phyloP scores from a whole-genome alignment of 2,888 invertebrate genomes.

The Acrobasis consociella region DNA sequence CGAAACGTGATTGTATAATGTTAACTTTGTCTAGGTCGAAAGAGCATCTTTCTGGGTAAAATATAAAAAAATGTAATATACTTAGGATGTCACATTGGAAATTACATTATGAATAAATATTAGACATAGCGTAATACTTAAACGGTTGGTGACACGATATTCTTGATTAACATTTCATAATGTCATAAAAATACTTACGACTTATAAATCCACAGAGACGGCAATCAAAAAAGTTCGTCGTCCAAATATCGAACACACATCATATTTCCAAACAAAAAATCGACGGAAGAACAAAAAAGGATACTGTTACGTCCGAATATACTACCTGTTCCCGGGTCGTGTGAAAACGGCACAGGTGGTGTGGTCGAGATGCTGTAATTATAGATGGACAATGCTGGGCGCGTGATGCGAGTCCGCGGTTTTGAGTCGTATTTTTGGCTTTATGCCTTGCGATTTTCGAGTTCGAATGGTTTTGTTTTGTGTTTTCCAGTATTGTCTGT shows the following conservation, averaged over 20 bases:
- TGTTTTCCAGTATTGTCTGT: neutral
- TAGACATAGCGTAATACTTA: too few species aligned
- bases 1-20: too few species aligned
- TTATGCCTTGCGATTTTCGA: slow-evolving; percentile 7
- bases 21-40: too few species aligned
- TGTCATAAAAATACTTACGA: neutral
- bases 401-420: slow-evolving; percentile 63
- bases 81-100: too few species aligned
- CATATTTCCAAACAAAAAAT: slow-evolving; percentile 27
- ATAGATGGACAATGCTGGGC: slow-evolving; percentile 64
- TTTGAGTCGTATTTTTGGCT: slow-evolving; percentile 29
- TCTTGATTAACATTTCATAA: neutral
- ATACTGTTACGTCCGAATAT: slow-evolving; percentile 63
- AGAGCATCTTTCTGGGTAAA: too few species aligned
- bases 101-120: too few species aligned
- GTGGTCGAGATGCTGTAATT: slow-evolving; percentile 68
- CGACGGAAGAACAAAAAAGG: slow-evolving; percentile 64
- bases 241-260: slow-evolving; percentile 14
- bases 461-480: slow-evolving; percentile 12
- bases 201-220: neutral
- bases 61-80: too few species aligned
- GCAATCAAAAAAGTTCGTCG: neutral
- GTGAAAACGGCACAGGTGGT: slow-evolving; percentile 80
- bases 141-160: too few species aligned
- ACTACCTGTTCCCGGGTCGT: slow-evolving; percentile 72